phyloP scores from a whole-genome alignment of 1,140 invertebrate genomes.

The Teleogryllus occipitalis region DNA sequence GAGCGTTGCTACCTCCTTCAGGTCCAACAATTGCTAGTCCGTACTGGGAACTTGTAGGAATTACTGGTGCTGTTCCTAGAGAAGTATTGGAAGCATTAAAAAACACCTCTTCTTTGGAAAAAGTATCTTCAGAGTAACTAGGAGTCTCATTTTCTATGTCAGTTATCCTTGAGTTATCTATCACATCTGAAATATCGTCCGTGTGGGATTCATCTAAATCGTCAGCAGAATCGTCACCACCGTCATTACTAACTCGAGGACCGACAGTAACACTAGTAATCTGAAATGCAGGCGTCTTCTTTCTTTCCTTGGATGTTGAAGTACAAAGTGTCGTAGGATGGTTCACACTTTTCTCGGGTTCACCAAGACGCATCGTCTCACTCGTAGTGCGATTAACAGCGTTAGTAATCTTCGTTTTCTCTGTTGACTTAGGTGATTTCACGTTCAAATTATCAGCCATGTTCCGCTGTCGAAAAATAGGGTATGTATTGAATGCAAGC shows the following conservation, averaged over 20 bases:
- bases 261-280: constrained; percentile 82
- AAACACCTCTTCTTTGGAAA: constrained; percentile 72
- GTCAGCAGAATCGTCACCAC: constrained; percentile 84
- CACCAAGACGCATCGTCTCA: constrained; percentile 62
- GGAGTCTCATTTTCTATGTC: constrained; percentile 76
- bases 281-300: constrained; percentile 85
- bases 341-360: constrained; percentile 43
- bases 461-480: constrained; percentile 15
- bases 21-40: constrained; percentile 66
- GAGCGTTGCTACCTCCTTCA: constrained; percentile 40
- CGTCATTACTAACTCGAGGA: constrained; percentile 69
- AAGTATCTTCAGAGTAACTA: constrained; percentile 75
- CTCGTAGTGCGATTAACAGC: constrained; percentile 66
- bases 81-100: constrained; percentile 65
- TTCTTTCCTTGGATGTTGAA: constrained; percentile 39
- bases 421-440: constrained; percentile 21
- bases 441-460: constrained; percentile 25
- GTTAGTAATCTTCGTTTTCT: constrained; percentile 32
- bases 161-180: constrained; percentile 68
- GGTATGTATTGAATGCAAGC: constrained; percentile 7
- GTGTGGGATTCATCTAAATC: constrained; percentile 90
- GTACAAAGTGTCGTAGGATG: constrained; percentile 29
- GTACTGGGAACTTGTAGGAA: constrained; percentile 75
- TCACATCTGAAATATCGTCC: constrained; percentile 57
- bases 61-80: constrained; percentile 67